Evolutionary conservation across 2,797 vertebrate species (phyloP).

Genomic region (Harpagifer antarcticus): DNA sequence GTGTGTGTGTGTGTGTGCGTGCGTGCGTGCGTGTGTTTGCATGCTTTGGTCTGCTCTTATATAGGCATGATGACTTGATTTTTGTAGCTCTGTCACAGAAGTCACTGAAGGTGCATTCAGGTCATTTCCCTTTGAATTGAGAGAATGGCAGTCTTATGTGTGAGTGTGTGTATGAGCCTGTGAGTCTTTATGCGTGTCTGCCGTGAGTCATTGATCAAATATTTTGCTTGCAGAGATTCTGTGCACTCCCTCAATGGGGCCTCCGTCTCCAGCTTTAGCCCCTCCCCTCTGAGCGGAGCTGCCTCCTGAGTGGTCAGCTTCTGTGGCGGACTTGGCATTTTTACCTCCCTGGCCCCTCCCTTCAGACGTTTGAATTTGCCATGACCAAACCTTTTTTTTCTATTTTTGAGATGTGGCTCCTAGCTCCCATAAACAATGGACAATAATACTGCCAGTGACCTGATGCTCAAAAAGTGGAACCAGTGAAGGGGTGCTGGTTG

Average conservation of each 20-base stretch:
- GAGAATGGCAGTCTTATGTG: constrained; percentile 34
- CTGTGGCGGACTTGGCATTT: constrained; percentile 61
- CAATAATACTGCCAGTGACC: constrained; percentile 29
- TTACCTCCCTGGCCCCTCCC: constrained; percentile 54
- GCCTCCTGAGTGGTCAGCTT: constrained; percentile 68
- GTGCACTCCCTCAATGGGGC: constrained; percentile 75
- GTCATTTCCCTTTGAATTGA: constrained; percentile 58
- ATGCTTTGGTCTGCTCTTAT: neutral
- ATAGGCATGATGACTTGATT: constrained; percentile 16
- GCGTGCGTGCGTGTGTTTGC: neutral
- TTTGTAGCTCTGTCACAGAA: constrained; percentile 45
- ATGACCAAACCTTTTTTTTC: constrained; percentile 56
- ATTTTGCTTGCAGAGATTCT: constrained; percentile 83
- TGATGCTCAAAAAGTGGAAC: constrained; percentile 20
- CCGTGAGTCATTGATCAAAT: constrained; percentile 87
- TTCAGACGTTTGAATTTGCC: constrained; percentile 64
- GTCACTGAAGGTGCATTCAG: constrained; percentile 53
- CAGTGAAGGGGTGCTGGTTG: neutral
- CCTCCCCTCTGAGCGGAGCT: constrained; percentile 59
- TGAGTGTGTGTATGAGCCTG: constrained; percentile 8
- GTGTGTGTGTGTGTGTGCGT: too few relatives aligned
- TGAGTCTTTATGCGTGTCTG: constrained; percentile 22
- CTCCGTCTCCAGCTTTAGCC: constrained; percentile 58
- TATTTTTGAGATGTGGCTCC: constrained; percentile 58
- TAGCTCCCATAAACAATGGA: constrained; percentile 53